Base-by-base conservation (phyloP, 2,888 invertebrate genomes). In the Tupiocoris notatus region DNA sequence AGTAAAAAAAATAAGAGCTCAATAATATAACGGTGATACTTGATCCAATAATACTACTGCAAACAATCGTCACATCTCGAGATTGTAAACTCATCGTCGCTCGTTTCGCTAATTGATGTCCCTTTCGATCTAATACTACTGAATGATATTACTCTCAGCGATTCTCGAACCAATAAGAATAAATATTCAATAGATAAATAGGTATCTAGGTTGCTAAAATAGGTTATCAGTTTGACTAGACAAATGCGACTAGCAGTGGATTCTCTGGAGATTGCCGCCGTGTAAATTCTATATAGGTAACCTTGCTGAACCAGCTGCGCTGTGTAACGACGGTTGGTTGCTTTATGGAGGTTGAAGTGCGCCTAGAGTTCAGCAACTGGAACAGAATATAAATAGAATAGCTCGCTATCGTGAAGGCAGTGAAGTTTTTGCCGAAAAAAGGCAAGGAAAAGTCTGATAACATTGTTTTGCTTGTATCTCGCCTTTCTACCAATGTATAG, bases 221-320 rank as follows among this genome's bases (percentile, higher is more conserved):
- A 18, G 17, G n/a, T 59, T 20, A 73, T 62, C 62, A 57, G 62
- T 77, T 68, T 79, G 78, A 79, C 78, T 79, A 79, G 78, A 79
- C 62, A 62, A 71, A 61, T 76, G 64, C 75, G 78, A 79, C 78
- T 79, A 79, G 70, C 61, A 24, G 59, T 59, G 70, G 57, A 21
- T 39, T 39, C 39, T 39, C 39, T 12, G 39, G 12, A 39, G 39
- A 39, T 39, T 39, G 39, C 39, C 39, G 39, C 39, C 39, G 39
- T 39, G 39, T 39, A 39, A 39, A 39, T 39, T 39, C 39, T 39
- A 39, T 39, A n/a, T n/a, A n/a, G n/a, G 39, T 39, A 39, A 39
- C 39, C 39, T 12, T 12, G 39, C 39, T 39, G 39, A 39, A 39
- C 39, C 39, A 39, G 39, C 39, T 39, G 39, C 39, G 39, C 58